Base-by-base conservation (phyloP, 2,113 vertebrate genomes). In the Tychaedon coryphoeus region DNA sequence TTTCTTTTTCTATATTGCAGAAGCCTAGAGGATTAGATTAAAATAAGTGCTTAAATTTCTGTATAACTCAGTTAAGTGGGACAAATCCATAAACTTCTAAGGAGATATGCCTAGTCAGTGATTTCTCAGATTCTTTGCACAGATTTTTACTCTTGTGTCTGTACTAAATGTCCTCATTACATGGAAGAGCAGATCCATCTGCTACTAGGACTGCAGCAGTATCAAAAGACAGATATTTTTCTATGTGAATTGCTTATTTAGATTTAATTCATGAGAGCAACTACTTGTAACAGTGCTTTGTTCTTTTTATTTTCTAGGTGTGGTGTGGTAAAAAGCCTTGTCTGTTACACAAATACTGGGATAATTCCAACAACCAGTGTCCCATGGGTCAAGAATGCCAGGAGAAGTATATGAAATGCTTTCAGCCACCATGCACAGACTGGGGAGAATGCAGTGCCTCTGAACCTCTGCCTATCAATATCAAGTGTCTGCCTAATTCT, bases 321-420 rank as follows among this genome's bases (percentile, higher is more conserved):
- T 98, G 98, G 97, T 99, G 99, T 24, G 99, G 99, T 10, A 97
- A 95, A 47, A 98, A 98, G 87, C 98, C 98, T 22, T 99, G 99
- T 79, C 95, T 99, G 87, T 97, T 99, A 57, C 93, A 95, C 3
- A 92, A 94, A 50, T 94, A 88, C 9, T 92, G 94, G 19, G 94
- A 85, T 34, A 42, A 91, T 75, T 92, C 93, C 24, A 96, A 84
- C 57, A 70, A 94, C 88, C 91, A 94, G 69, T 99, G 99, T 88
- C 98, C 99, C 0, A 97, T 95, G 4, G 98, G 98, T 40, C 99
- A 99, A 72, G 97, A 97, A 81, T 99, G 99, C 73, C 97, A 93
- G 66, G 97, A 98, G 86, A 98, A 98, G 47, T 98, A 97, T 3
- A 97, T 98, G 69, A 98, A 98, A 94, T 99, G 99, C 86, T 98